Evolutionary conservation across 2,797 vertebrate genomes (phyloP), one percentile per base, ranked within the genome.

Genomic region (Clamator glandarius): DNA sequence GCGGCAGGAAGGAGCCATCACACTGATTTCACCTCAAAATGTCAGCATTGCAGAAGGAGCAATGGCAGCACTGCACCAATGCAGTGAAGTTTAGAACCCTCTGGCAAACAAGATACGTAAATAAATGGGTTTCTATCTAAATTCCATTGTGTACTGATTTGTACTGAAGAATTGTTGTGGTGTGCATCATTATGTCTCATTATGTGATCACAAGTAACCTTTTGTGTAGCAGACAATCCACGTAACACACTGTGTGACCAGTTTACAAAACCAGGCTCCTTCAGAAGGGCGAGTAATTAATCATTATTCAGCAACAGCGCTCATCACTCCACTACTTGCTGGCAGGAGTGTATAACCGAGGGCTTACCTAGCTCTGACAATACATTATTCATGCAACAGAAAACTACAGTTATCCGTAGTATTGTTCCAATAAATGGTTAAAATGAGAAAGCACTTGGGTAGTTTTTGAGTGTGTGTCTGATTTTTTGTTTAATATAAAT

Each of bases 151-250:
- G 89, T 89, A 87, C 88, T 93, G 94, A 88, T 93, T 93, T 90
- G 95, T 92, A 96, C 87, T 87, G 84, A 89, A 92, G 93, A 89
- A 92, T 91, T 85, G 90, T 95, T 95, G 92, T 39, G 93, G 96
- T 96, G 94, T 96, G 96, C 92, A 94, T 94, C 86, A 92, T 97
- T 97, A 96, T 96, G 91, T 92, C 95, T 94, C 95, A 96, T 97
- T 96, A 96, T 83, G 95, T 90, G 92, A 95, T 90, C 94, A 96
- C 94, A 94, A 97, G 94, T 93, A 95, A 93, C 87, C 96, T 97
- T 97, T 96, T 91, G 90, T 84, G 88, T 95, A 96, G 93, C 93
- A 91, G 90, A 94, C 57, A 89, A 94, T 72, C 91, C 87, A 93
- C 42, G 39, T 87, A 92, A 92, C 84, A 66, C 3, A 18, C 69